phyloP scores from a whole-genome alignment of 2,888 invertebrate genomes.

The Thecophora atra region DNA sequence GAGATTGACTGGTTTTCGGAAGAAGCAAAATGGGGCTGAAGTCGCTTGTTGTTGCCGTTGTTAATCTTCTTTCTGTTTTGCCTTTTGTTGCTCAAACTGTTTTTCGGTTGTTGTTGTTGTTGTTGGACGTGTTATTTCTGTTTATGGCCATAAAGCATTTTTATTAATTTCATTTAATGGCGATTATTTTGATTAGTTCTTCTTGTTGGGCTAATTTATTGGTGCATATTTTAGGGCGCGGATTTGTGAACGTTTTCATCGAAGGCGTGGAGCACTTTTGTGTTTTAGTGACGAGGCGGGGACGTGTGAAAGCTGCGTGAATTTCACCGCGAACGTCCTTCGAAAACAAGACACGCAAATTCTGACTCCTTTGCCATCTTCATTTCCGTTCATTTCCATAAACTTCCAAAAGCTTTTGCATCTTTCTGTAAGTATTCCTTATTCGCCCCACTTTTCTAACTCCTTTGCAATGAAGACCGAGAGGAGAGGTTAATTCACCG shows the following conservation, averaged over 20 bases:
- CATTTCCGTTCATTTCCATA: too few relatives aligned
- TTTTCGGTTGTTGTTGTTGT: constrained; percentile 13
- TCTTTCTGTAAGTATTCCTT: too few relatives aligned
- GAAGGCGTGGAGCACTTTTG: not conserved
- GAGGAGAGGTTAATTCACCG: too few relatives aligned
- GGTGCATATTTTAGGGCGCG: constrained; percentile 37
- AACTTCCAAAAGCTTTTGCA: not conserved
- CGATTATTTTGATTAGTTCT: constrained; percentile 60
- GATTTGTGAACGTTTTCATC: not conserved
- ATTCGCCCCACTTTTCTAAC: too few relatives aligned
- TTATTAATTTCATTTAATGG: constrained; percentile 61
- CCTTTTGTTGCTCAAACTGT: constrained; percentile 14
- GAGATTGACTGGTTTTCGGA: too few relatives aligned
- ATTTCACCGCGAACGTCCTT: not conserved
- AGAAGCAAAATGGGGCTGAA: not conserved
- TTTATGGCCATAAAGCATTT: constrained; percentile 50
- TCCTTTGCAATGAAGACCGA: too few relatives aligned
- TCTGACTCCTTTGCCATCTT: not conserved
- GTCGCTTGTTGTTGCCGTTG: constrained; percentile 52
- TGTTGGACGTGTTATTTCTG: not conserved
- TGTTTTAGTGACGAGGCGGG: not conserved
- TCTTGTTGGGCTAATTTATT: constrained; percentile 42
- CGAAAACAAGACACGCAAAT: not conserved
- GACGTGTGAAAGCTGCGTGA: not conserved
- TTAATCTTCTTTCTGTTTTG: constrained; percentile 59